Conservation (phyloP, 2,888 invertebrate genomes). For the Ophraella communa region DNA sequence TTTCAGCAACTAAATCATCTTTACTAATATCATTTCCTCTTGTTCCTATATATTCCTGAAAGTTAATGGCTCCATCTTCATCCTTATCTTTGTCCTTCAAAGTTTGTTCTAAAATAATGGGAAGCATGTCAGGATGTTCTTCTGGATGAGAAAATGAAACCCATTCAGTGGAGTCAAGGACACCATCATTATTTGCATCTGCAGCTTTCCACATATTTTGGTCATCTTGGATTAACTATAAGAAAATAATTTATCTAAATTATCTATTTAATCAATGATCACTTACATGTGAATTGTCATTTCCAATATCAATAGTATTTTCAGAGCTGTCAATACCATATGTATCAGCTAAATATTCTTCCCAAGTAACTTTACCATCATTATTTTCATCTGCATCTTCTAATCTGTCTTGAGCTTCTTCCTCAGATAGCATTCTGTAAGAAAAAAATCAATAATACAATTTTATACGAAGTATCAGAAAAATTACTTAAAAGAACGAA, state of each 20-base stretch:
- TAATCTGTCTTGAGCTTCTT: constrained; percentile 86
- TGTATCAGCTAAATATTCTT: constrained; percentile 87
- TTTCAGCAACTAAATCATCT: constrained; percentile 74
- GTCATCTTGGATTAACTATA: constrained; percentile 74
- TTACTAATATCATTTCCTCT: constrained; percentile 74
- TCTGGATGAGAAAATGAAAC: constrained; percentile 92
- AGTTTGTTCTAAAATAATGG: constrained; percentile 79
- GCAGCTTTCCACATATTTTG: constrained; percentile 85
- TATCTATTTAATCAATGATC: background rate
- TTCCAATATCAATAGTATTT: constrained; percentile 40
- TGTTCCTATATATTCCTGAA: constrained; percentile 81
- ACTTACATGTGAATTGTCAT: constrained; percentile 51
- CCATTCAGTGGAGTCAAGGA: constrained; percentile 79
- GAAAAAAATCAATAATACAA: constrained; percentile 5
- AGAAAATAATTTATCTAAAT: background rate
- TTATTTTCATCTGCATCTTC: constrained; percentile 84
- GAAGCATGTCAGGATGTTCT: constrained; percentile 88
- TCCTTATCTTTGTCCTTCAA: constrained; percentile 86
- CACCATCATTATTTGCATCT: constrained; percentile 82
- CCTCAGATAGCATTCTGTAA: constrained; percentile 78
- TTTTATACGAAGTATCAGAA: constrained; percentile 16
- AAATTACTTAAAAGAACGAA: constrained; percentile 78
- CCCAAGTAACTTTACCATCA: constrained; percentile 86
- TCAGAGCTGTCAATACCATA: constrained; percentile 69
- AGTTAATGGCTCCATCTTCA: constrained; percentile 82